Evolutionary conservation across 2,888 invertebrate genomes (phyloP).

Genomic region (Lithophane ornitopus): DNA sequence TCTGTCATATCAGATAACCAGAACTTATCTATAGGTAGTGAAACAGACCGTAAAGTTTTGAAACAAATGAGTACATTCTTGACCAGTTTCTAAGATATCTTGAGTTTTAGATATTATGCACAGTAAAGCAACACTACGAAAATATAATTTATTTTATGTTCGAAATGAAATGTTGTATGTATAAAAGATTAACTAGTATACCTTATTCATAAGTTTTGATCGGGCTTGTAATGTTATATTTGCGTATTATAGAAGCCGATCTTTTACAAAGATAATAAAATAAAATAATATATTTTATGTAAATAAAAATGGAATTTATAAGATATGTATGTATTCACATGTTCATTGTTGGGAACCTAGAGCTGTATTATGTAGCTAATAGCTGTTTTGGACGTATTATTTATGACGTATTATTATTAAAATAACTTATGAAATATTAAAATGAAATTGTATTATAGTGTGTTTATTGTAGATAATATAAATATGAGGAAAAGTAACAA

Average conservation of each 20-base stretch:
- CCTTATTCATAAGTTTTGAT: slow-evolving; percentile 15
- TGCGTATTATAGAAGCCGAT: slow-evolving; percentile 23
- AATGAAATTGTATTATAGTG: slow-evolving; percentile 12
- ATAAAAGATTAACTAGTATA: slow-evolving; percentile 16
- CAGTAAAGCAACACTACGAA: slow-evolving; percentile 5
- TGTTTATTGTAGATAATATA: slow-evolving; percentile 18
- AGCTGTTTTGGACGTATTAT: slow-evolving; percentile 1
- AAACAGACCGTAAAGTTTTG: not conserved
- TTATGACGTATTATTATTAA: slow-evolving; percentile 16
- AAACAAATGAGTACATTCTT: slow-evolving; percentile 36
- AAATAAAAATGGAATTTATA: slow-evolving; percentile 47
- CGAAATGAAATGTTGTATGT: slow-evolving; percentile 10
- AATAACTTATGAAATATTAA: slow-evolving; percentile 7
- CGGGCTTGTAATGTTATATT: slow-evolving; percentile 27
- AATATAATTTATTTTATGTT: slow-evolving; percentile 34
- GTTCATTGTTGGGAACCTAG: slow-evolving; percentile 35
- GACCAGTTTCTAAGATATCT: slow-evolving; percentile 2
- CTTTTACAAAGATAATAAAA: slow-evolving; percentile 17
- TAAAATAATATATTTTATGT: slow-evolving; percentile 21
- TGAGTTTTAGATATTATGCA: slow-evolving; percentile 6
- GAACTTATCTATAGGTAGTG: not conserved
- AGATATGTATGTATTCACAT: slow-evolving; percentile 34
- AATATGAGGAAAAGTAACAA: slow-evolving; percentile 3
- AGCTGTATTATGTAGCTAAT: slow-evolving; percentile 20
- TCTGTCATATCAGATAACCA: not conserved